Base-by-base conservation (phyloP, 2,888 invertebrate species). In the Dynastes maya region DNA sequence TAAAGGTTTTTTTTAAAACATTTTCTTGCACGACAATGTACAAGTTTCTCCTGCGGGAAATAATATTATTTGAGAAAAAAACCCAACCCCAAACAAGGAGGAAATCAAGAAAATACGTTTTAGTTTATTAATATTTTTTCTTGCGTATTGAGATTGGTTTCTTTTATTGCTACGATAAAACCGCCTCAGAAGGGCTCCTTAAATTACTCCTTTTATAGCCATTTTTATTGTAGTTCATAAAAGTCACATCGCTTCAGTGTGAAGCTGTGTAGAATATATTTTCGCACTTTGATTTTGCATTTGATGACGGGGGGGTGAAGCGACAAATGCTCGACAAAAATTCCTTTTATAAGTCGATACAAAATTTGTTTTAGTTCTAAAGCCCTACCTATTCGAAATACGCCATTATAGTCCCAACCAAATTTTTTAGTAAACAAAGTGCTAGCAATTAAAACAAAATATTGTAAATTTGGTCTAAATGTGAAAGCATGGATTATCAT, bases 161-260 rank as follows among this genome's bases (percentile, higher is more conserved):
- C 11, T 61, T 27, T 67, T 67, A n/a, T 37, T 40, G n/a, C 37
- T 67, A 6, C 45, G 45, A 67, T 45, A 67, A 67, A 67, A 67
- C 16, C 45, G 1, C 45, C n/a, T n/a, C 6, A 9, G 45, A 67
- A 16, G 45, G 40, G n/a, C 40, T n/a, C 45, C 45, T 45, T 22
- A 2, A 13, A 16, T 67, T 40, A 67, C 22, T 9, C 29, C 9
- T 40, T 67, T 67, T 45, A 67, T 11, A 29, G 45, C 9, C 9
- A 16, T n/a, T 16, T 67, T 67, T 67, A 67, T 22, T 16, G 8
- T n/a, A 22, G 27, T 22, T 29, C 29, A 61, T 61, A 61, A 61
- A 61, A 61, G 8, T 29, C 27, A 11, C n/a, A 27, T 11, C 22
- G 22, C 9, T 61, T 61, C 22, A 2, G 6, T 9, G 16, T 61